Evolutionary conservation across 2,888 invertebrate species (phyloP).

Genomic region (Keiferia lycopersicella): DNA sequence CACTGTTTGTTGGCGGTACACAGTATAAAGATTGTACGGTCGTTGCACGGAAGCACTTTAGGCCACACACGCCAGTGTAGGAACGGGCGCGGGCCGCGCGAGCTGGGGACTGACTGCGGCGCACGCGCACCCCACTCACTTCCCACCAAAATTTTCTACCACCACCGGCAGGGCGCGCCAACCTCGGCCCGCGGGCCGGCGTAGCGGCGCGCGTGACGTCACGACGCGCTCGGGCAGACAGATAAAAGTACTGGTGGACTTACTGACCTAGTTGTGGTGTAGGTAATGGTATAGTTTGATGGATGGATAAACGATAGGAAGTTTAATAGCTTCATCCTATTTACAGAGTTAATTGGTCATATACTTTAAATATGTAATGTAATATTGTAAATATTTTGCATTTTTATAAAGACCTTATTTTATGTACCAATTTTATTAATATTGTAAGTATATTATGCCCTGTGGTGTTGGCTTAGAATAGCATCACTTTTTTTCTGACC

Average conservation of each 20-base stretch:
- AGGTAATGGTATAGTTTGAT: background rate
- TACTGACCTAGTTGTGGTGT: conserved; percentile 12
- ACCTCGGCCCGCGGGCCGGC: conserved; percentile 56
- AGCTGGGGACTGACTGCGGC: conserved; percentile 67
- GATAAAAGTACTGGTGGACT: conserved; percentile 9
- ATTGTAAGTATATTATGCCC: too few species aligned
- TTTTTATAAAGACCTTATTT: too few species aligned
- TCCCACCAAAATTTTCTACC: conserved; percentile 79
- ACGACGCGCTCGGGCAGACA: conserved; percentile 8
- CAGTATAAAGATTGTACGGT: conserved; percentile 17
- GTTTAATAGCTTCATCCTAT: background rate
- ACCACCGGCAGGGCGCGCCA: conserved; percentile 62
- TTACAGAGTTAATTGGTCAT: too few species aligned
- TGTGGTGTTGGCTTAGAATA: too few species aligned
- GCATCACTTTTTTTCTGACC: too few species aligned
- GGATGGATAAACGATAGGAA: background rate
- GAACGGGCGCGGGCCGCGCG: conserved; percentile 71
- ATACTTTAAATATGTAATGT: too few species aligned
- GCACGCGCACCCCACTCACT: conserved; percentile 79
- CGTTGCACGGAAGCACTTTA: conserved; percentile 2
- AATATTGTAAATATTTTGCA: too few species aligned
- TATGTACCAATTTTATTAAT: too few species aligned
- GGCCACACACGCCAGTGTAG: conserved; percentile 9
- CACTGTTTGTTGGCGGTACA: conserved; percentile 49
- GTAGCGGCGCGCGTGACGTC: conserved; percentile 16